Evolutionary conservation across 2,888 invertebrate genomes (phyloP), one percentile per base, ranked within the genome.

Genomic region (Tinea trinotella): DNA sequence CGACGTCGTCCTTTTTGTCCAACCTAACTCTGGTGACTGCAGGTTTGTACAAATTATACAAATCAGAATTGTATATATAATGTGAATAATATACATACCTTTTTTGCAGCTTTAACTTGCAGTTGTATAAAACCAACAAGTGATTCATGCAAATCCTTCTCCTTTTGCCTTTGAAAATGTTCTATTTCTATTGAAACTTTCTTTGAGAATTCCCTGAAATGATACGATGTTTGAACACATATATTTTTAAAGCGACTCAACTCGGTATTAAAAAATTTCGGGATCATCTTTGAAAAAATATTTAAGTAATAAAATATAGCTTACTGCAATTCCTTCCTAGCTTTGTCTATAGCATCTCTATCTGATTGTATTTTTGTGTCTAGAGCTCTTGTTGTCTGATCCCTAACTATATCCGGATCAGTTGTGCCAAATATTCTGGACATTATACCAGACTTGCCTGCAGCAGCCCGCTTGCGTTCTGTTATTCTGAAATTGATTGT

Each of bases 371-470:
- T 92, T 72, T 91, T 90, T 61, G 88, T 82, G 71, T 93, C 92
- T 54, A 93, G 74, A 54, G 88, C 86, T 53, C 89, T 84, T 55
- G 92, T 88, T 71, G 90, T 89, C 61, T 91, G 83, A 71, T 93
- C 92, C 18, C 92, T 87, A 44, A 92, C 91, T 63, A 93, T 92
- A 67, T 92, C 93, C 0, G 92, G 92, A 64, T 93, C 93, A 0
- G 92, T 91, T 55, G 91, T 90, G 36, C 92, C 92, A 72, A 93
- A 92, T 57, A 93, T 67, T 0, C 92, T 87, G 0, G 92, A 91
- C 89, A 93, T 91, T n/a, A 93, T 65, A 0, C 92, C 89, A 0
- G 90, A 86, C 68, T 91, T 92, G 56, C 93, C 93, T 64, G 89
- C 89, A 48, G 88, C 88, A 0, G 90, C 89, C 52, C 88, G 86